Conservation (phyloP, 2,113 vertebrate genomes). For the Grammomys surdaster region DNA sequence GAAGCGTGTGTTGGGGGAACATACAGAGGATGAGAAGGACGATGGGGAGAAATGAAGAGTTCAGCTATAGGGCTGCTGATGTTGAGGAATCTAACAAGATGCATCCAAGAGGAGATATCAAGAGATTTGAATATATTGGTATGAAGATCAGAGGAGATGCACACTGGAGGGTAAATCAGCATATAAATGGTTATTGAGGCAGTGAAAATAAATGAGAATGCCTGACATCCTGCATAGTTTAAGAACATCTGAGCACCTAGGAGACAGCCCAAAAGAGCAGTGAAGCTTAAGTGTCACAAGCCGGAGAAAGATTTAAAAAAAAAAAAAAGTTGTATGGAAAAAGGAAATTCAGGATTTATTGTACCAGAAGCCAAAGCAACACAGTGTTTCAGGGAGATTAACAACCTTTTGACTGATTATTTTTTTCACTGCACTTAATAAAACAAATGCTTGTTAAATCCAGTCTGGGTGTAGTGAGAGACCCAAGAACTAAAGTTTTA, state of each 20-base stretch:
- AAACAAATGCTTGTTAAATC: slow-evolving; percentile 11
- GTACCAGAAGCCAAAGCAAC: neutral
- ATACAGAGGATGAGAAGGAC: neutral
- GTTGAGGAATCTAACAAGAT: neutral
- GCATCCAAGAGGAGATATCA: neutral
- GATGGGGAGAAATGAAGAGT: neutral
- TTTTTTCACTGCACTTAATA: slow-evolving; percentile 3
- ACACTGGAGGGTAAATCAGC: slow-evolving; percentile 30
- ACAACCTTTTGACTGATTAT: neutral
- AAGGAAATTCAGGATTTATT: slow-evolving; percentile 35
- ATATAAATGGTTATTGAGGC: slow-evolving; percentile 59
- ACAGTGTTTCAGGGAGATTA: slow-evolving; percentile 12
- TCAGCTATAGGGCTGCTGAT: neutral
- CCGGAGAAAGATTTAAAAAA: neutral
- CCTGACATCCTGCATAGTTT: slow-evolving; percentile 21
- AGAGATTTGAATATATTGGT: neutral
- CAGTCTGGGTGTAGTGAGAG: neutral
- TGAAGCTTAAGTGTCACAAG: slow-evolving; percentile 32
- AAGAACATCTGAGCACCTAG: slow-evolving; percentile 19
- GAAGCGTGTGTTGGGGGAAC: neutral
- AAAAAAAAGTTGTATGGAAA: neutral
- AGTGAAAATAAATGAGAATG: slow-evolving; percentile 59
- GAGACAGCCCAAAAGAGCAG: slow-evolving; percentile 26
- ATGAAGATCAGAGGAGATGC: neutral
- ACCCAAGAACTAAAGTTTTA: neutral